phyloP scores from a whole-genome alignment of 2,888 invertebrate species.

The Pachymerium ferrugineum region DNA sequence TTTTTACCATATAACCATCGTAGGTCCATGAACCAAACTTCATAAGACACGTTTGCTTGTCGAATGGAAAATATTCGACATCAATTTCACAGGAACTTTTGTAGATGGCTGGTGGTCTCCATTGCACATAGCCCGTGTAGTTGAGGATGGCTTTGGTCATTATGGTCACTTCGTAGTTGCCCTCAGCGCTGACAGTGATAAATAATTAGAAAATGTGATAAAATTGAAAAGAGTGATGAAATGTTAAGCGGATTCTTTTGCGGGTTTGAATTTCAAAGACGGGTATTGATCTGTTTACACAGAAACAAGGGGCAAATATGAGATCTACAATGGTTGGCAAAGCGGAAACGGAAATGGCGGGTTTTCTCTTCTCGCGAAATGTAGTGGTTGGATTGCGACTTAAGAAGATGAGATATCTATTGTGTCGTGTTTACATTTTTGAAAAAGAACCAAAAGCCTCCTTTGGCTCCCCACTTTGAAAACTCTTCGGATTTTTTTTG shows the following conservation, averaged over 20 bases:
- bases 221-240: not conserved
- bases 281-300: slow-evolving; percentile 8
- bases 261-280: too few species aligned
- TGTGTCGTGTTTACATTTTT: slow-evolving; percentile 11
- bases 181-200: slow-evolving; percentile 58
- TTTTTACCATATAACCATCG: slow-evolving; percentile 78
- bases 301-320: slow-evolving; percentile 4
- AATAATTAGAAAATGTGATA: not conserved
- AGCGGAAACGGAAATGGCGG: slow-evolving; percentile 8
- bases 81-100: slow-evolving; percentile 94
- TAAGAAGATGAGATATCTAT: not conserved
- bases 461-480: not conserved
- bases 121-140: slow-evolving; percentile 81
- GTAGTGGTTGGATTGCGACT: too few species aligned
- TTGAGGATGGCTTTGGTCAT: slow-evolving; percentile 94
- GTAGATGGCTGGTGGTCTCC: slow-evolving; percentile 98
- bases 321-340: not conserved
- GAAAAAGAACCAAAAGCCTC: not conserved
- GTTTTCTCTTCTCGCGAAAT: slow-evolving; percentile 1
- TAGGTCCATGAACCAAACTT: slow-evolving; percentile 95
- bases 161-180: slow-evolving; percentile 83
- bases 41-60: slow-evolving; percentile 91
- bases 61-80: slow-evolving; percentile 88
- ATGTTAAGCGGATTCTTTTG: not conserved
- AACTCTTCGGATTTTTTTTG: not conserved